These are phyloP conservation scores for Bostrychus sinensis DNA, from an alignment of 2,113 vertebrate species.

Conservation along the genomic window DNA sequence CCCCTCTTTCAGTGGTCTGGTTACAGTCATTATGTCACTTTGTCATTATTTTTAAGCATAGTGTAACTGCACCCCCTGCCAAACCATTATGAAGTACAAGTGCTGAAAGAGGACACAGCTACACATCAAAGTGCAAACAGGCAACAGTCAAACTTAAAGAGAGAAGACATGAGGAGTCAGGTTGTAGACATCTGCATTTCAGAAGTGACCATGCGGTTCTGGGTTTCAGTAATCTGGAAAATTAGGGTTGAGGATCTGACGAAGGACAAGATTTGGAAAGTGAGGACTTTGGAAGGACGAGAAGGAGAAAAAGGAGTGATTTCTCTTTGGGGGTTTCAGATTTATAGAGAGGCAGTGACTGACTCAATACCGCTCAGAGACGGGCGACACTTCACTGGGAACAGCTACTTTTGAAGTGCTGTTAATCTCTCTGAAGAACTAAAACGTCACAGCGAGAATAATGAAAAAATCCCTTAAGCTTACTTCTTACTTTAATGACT, in stretches of 20 bases:
- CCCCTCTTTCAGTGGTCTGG: background rate
- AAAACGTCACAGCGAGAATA: background rate
- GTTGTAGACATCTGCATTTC: constrained; percentile 97
- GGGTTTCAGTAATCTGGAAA: constrained; percentile 37
- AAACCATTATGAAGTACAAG: constrained; percentile 26
- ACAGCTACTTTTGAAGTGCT: constrained; percentile 31
- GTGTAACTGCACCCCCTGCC: constrained; percentile 53
- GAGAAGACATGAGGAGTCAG: constrained; percentile 42
- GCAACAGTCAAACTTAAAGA: constrained; percentile 74
- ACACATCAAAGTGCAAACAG: constrained; percentile 47
- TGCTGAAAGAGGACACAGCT: constrained; percentile 7
- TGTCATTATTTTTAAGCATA: background rate
- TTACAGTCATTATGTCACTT: background rate
- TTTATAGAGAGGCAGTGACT: constrained; percentile 74
- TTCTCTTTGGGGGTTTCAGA: constrained; percentile 48
- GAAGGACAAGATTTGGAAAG: constrained; percentile 53
- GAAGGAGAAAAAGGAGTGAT: constrained; percentile 50
- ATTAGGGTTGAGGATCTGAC: constrained; percentile 54
- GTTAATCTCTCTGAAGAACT: background rate
- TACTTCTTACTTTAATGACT: background rate
- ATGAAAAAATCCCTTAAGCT: background rate
- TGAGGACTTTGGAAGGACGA: constrained; percentile 54
- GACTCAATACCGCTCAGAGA: constrained; percentile 64
- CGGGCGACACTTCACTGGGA: constrained; percentile 62
- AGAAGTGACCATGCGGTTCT: constrained; percentile 70